These are phyloP conservation scores for Hirtodrosophila trivittata DNA, from an alignment of 2,888 invertebrate species.

Conservation along the genomic window DNA sequence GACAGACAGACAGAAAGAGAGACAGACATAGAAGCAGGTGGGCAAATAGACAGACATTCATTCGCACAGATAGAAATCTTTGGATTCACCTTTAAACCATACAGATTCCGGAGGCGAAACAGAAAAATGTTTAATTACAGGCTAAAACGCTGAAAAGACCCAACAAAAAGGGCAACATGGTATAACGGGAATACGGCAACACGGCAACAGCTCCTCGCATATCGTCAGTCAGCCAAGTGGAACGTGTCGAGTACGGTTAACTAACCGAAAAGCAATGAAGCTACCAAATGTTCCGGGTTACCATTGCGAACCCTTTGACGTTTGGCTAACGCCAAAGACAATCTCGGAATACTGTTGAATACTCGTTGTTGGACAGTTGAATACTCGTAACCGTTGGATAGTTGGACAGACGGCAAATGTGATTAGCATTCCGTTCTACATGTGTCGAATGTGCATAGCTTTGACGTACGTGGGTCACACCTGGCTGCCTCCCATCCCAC, in stretches of 20 bases:
- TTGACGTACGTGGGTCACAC: constrained; percentile 44
- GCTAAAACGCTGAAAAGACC: constrained; percentile 40
- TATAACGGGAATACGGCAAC: constrained; percentile 30
- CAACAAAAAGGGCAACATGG: constrained; percentile 20
- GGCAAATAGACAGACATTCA: neutral
- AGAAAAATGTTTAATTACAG: constrained; percentile 72
- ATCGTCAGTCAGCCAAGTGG: constrained; percentile 49
- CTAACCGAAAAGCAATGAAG: constrained; percentile 69
- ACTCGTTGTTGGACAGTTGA: too few relatives aligned
- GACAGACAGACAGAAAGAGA: constrained; percentile 8
- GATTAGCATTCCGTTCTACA: constrained; percentile 66
- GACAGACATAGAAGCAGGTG: neutral
- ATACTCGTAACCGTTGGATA: constrained; percentile 27
- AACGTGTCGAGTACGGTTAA: constrained; percentile 75
- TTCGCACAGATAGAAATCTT: constrained; percentile 44
- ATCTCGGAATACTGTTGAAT: constrained; percentile 8
- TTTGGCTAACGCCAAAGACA: constrained; percentile 12
- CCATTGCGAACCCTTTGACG: constrained; percentile 66
- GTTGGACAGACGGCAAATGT: constrained; percentile 60
- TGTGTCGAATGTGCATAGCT: constrained; percentile 40
- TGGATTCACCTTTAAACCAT: constrained; percentile 39
- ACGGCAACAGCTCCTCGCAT: constrained; percentile 50
- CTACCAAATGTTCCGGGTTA: constrained; percentile 10
- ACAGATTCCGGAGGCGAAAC: constrained; percentile 29
- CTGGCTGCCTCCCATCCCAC: constrained; percentile 15